These are phyloP conservation scores for Anastrepha ludens DNA, from an alignment of 1,140 invertebrate species.

Conservation along the genomic window DNA sequence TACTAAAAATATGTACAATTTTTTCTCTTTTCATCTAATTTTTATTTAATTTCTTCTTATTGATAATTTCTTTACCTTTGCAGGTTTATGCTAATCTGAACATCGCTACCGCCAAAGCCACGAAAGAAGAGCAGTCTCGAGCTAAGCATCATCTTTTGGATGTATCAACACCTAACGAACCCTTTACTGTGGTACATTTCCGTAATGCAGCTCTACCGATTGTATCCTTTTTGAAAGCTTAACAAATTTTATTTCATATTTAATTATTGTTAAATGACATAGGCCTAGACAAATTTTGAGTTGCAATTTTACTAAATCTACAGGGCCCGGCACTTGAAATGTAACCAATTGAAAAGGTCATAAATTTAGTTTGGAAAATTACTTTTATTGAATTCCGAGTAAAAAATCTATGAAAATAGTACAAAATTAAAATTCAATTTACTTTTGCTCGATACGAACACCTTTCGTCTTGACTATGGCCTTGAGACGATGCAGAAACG, in stretches of 20 bases:
- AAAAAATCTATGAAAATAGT: too few relatives aligned
- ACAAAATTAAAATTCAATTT: too few relatives aligned
- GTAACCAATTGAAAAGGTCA: too few relatives aligned
- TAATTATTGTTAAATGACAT: neutral
- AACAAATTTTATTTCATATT: neutral
- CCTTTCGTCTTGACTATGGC: too few relatives aligned
- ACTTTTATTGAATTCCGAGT: too few relatives aligned
- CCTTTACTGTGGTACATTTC: constrained; percentile 92
- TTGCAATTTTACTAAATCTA: too few relatives aligned
- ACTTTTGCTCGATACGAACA: too few relatives aligned
- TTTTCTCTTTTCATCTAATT: neutral
- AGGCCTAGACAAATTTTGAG: too few relatives aligned
- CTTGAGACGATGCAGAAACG: too few relatives aligned
- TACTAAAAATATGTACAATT: neutral
- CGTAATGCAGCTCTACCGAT: constrained; percentile 86
- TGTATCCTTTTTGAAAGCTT: constrained; percentile 58
- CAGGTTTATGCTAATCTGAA: constrained; percentile 96
- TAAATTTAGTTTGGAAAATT: too few relatives aligned
- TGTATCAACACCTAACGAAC: constrained; percentile 86
- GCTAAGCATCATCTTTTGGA: constrained; percentile 94
- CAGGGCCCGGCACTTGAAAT: too few relatives aligned
- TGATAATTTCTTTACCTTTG: constrained; percentile 40
- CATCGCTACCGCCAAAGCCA: constrained; percentile 97
- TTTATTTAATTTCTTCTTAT: neutral
- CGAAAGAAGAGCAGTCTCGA: constrained; percentile 83